Evolutionary conservation across 53 echinoderm and acorn worm species (phyloP).

Genomic region (Astropecten irregularis): DNA sequence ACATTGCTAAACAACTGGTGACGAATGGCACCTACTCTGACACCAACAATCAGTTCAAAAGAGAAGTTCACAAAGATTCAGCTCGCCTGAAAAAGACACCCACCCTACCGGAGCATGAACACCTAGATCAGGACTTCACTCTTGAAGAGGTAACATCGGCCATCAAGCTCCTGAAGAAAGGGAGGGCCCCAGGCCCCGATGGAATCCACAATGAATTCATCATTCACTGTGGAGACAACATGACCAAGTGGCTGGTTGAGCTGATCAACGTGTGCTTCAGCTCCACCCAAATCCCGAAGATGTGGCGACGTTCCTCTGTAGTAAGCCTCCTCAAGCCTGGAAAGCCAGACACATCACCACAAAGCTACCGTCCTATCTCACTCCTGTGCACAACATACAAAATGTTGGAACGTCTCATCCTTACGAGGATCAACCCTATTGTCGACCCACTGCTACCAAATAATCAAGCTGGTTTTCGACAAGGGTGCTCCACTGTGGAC

Average conservation of each 20-base stretch:
- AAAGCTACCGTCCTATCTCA: constrained; percentile 15
- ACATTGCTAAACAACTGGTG: not conserved
- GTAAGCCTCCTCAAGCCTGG: constrained; percentile 20
- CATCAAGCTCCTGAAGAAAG: constrained; percentile 15
- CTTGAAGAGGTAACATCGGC: not conserved
- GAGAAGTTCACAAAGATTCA: not conserved
- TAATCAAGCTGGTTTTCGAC: not conserved
- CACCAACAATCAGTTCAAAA: not conserved
- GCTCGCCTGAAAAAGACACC: not conserved
- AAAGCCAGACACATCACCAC: constrained; percentile 16
- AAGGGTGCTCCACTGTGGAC: not conserved
- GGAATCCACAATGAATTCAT: constrained; percentile 33
- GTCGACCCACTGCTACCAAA: not conserved
- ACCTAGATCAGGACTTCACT: constrained; percentile 6
- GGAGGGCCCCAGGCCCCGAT: constrained; percentile 42
- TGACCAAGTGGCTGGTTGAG: not conserved
- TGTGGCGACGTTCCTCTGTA: constrained; percentile 17
- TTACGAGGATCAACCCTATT: not conserved
- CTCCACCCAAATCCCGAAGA: constrained; percentile 20
- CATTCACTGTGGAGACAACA: constrained; percentile 7
- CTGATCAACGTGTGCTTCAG: constrained; percentile 31
- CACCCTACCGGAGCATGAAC: not conserved
- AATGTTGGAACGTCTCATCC: not conserved
- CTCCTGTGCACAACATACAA: constrained; percentile 16
- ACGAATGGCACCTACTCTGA: constrained; percentile 10